Conservation (phyloP, 2,797 vertebrate genomes). For the Sorex maritimensis region DNA sequence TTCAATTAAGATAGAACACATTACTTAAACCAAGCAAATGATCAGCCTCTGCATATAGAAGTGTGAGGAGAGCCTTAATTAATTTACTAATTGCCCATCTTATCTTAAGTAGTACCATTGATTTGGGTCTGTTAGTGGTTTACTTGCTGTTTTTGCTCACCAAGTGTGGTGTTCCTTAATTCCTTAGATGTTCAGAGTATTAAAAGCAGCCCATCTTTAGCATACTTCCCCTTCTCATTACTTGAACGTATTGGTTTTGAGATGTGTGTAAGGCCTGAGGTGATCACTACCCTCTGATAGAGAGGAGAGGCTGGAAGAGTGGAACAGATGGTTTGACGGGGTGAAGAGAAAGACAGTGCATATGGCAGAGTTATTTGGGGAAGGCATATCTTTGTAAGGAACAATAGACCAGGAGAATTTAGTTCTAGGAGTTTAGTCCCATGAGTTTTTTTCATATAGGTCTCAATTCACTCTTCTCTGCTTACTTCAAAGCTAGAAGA, state of each 20-base stretch:
- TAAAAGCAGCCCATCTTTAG: background rate
- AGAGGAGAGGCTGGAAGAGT: background rate
- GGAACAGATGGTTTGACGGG: background rate
- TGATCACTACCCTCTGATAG: background rate
- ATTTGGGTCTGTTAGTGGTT: slow-evolving; percentile 33
- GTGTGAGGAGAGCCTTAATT: slow-evolving; percentile 46
- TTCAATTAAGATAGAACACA: slow-evolving; percentile 63
- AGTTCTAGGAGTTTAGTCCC: background rate
- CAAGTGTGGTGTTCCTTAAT: background rate
- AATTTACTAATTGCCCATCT: slow-evolving; percentile 58
- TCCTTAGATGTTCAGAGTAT: background rate
- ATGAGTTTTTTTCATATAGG: background rate
- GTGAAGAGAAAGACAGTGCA: background rate
- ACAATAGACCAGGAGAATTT: background rate
- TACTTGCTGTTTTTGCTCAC: slow-evolving; percentile 7
- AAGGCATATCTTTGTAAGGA: background rate
- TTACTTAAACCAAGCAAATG: slow-evolving; percentile 75
- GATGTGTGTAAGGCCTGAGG: background rate
- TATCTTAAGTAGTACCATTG: background rate
- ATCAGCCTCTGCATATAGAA: slow-evolving; percentile 35
- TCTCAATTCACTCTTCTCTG: background rate
- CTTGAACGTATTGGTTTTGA: background rate
- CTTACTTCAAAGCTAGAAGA: background rate
- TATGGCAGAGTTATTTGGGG: background rate
- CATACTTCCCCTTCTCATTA: rapidly evolving